Conservation (phyloP, 37 sponge, comb jelly and placozoan species). For the Beroe forskalii region DNA sequence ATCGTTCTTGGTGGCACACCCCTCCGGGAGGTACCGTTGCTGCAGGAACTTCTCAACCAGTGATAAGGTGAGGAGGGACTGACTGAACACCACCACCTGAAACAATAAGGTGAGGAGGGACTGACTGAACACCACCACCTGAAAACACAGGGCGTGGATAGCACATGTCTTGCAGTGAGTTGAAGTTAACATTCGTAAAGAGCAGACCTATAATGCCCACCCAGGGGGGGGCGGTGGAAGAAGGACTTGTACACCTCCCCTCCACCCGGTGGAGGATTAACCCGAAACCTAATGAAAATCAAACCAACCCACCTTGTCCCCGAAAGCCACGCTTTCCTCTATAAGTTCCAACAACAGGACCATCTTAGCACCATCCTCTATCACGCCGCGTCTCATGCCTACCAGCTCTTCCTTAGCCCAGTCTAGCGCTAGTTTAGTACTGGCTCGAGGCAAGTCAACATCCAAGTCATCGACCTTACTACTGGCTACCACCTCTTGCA, state of each 20-base stretch:
- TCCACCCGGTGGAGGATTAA: too few species aligned
- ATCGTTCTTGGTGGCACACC: neutral
- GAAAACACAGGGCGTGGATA: neutral
- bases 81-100: slow-evolving; percentile 69
- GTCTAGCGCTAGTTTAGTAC: slow-evolving; percentile 17
- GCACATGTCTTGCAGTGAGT: too few species aligned
- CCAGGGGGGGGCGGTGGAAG: too few species aligned
- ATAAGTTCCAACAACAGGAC: slow-evolving; percentile 77
- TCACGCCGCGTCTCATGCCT: slow-evolving; percentile 69
- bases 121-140: slow-evolving; percentile 72
- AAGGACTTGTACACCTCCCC: too few species aligned
- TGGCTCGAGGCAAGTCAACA: slow-evolving; percentile 29
- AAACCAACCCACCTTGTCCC: slow-evolving; percentile 92
- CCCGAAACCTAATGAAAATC: too few species aligned
- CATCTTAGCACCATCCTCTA: slow-evolving; percentile 88
- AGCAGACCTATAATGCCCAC: too few species aligned
- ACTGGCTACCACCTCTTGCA: slow-evolving; percentile 67
- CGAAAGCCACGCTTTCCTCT: slow-evolving; percentile 73
- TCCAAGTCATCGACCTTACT: slow-evolving; percentile 60
- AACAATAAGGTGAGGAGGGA: slow-evolving; percentile 77
- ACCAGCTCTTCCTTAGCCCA: slow-evolving; percentile 61
- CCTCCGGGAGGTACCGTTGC: slow-evolving; percentile 65
- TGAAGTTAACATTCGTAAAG: too few species aligned
- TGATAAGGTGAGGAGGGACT: slow-evolving; percentile 83
- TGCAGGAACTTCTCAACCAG: slow-evolving; percentile 80